Conservation (phyloP, 2,113 vertebrate genomes). For the Chascanopsetta lugubris region DNA sequence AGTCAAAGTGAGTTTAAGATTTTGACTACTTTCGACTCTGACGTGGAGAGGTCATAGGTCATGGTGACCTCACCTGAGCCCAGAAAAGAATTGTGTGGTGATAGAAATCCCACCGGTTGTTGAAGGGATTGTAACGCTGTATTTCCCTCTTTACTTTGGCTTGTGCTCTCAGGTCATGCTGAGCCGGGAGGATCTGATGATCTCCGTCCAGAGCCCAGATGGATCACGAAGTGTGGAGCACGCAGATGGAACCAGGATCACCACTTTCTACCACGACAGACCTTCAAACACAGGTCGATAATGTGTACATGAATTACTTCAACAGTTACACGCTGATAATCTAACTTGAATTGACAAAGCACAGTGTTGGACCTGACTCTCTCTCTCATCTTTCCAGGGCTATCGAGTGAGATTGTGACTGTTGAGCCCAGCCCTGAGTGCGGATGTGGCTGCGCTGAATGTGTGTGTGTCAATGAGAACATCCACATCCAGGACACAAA, state of each 20-base stretch:
- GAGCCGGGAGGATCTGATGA: conserved; percentile 88
- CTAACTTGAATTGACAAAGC: conserved; percentile 50
- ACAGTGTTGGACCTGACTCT: not conserved
- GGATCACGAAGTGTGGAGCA: conserved; percentile 87
- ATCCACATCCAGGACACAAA: not conserved
- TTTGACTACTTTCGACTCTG: too few relatives aligned
- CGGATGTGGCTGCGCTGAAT: conserved; percentile 11
- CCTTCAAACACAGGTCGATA: conserved; percentile 48
- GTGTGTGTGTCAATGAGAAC: conserved; percentile 1
- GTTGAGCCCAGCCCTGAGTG: conserved; percentile 15
- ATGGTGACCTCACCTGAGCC: too few relatives aligned
- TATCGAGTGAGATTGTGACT: conserved; percentile 17
- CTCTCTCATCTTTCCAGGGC: conserved; percentile 41
- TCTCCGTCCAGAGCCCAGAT: conserved; percentile 80
- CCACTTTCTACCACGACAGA: conserved; percentile 80
- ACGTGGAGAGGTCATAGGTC: too few relatives aligned
- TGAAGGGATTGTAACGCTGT: too few relatives aligned
- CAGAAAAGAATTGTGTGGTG: too few relatives aligned
- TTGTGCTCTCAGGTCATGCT: conserved; percentile 84
- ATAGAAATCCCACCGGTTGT: too few relatives aligned
- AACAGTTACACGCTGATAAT: not conserved
- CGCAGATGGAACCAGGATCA: conserved; percentile 92
- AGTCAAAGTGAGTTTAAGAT: too few relatives aligned
- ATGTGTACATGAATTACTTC: too few relatives aligned
- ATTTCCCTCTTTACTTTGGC: too few relatives aligned